A percentile compares a stretch with the other conserved stretches of the same genome.
These are phyloP conservation scores for Solenodon paradoxus DNA, from an alignment of 2,113 vertebrate genomes.

Conservation along the genomic window DNA sequence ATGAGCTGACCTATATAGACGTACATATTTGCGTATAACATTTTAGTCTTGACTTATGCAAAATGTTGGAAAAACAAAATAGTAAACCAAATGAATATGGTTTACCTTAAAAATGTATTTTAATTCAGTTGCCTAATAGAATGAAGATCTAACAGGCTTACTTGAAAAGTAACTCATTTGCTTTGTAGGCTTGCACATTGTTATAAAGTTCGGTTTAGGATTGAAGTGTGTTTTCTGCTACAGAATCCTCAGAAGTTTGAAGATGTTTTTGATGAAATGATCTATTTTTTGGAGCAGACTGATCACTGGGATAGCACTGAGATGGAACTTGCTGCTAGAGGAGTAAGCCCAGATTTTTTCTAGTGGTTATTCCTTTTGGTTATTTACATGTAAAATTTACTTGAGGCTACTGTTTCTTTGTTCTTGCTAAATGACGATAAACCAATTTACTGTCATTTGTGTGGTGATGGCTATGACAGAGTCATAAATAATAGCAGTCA, in stretches of 20 bases:
- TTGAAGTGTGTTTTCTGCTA: slow-evolving; percentile 48
- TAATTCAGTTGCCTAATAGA: neutral
- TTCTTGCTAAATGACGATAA: neutral
- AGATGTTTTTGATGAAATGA: slow-evolving; percentile 97
- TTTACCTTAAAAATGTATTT: neutral
- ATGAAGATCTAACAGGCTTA: neutral
- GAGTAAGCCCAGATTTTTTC: slow-evolving; percentile 83
- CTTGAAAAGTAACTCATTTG: neutral
- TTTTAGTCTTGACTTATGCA: neutral
- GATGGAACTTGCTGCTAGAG: slow-evolving; percentile 92
- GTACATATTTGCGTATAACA: neutral
- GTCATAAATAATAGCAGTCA: neutral
- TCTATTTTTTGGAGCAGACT: slow-evolving; percentile 91
- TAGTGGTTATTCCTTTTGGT: slow-evolving; percentile 22
- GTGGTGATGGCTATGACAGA: neutral
- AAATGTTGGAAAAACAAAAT: neutral
- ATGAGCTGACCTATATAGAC: neutral
- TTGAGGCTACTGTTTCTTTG: neutral
- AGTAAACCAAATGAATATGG: neutral
- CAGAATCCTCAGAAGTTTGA: slow-evolving; percentile 97
- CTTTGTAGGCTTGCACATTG: neutral
- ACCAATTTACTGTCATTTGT: no score
- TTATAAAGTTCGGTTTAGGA: slow-evolving; percentile 12
- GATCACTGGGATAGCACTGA: slow-evolving; percentile 95
- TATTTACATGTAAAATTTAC: slow-evolving; percentile 2